Conservation (phyloP, 2,888 invertebrate genomes). For the Hirtodrosophila cameraria region DNA sequence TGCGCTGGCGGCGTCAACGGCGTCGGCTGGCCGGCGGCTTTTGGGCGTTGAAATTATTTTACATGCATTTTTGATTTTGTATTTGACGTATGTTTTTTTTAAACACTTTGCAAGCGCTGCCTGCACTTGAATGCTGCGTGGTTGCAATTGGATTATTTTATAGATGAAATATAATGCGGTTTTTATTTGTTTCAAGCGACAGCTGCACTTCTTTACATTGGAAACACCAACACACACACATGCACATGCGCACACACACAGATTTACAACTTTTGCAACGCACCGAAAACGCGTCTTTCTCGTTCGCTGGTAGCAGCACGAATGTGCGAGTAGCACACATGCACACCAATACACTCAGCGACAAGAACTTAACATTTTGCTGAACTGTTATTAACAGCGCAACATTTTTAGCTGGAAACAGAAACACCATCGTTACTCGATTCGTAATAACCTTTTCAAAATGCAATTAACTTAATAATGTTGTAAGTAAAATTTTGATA, state of each 20-base stretch:
- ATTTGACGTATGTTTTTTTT: slow-evolving; percentile 18
- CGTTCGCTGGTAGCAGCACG: slow-evolving; percentile 62
- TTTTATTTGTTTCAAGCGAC: slow-evolving; percentile 71
- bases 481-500: too few relatives aligned
- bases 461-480: neutral
- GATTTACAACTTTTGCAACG: slow-evolving; percentile 32
- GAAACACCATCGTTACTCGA: too few relatives aligned
- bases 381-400: slow-evolving; percentile 43
- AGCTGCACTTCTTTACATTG: slow-evolving; percentile 66
- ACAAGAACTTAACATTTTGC: slow-evolving; percentile 23
- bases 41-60: slow-evolving; percentile 69
- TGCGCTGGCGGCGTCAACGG: slow-evolving; percentile 29
- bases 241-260: slow-evolving; percentile 24
- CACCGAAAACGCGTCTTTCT: slow-evolving; percentile 64
- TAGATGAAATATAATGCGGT: slow-evolving; percentile 26
- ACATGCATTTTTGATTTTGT: slow-evolving; percentile 43
- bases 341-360: neutral
- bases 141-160: slow-evolving; percentile 32
- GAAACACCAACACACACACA: slow-evolving; percentile 53
- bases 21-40: slow-evolving; percentile 69
- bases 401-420: neutral
- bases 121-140: slow-evolving; percentile 26
- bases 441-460: too few relatives aligned
- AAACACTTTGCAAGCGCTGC: slow-evolving; percentile 4
- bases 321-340: slow-evolving; percentile 41